Evolutionary conservation across 2,113 vertebrate genomes (phyloP).

Genomic region (Pelvicachromis taeniatus): DNA sequence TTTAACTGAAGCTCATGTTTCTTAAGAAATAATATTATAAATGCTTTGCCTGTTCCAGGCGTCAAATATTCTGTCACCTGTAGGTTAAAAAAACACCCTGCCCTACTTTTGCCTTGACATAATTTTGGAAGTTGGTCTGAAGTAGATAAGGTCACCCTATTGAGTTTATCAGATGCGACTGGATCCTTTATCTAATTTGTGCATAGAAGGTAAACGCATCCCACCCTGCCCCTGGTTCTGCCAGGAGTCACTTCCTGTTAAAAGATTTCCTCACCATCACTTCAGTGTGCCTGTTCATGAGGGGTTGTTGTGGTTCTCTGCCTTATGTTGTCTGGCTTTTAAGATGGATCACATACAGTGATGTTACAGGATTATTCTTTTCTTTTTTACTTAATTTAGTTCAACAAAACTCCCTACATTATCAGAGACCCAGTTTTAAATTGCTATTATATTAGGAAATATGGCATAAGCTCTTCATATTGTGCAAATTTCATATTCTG

Average conservation of each 20-base stretch:
- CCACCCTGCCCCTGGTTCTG: not conserved
- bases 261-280: not conserved
- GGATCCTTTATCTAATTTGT: not conserved
- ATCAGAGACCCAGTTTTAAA: not conserved
- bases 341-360: not conserved
- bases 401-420: not conserved
- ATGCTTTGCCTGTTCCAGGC: not conserved
- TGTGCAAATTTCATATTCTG: not conserved
- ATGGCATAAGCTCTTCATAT: not conserved
- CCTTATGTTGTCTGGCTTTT: not conserved
- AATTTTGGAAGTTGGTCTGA: not conserved
- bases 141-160: not conserved
- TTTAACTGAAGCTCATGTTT: not conserved
- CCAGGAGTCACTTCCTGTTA: not conserved
- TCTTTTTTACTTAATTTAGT: not conserved
- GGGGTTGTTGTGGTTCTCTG: not conserved
- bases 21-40: not conserved
- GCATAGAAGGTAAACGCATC: not conserved
- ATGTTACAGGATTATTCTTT: not conserved
- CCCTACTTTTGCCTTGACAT: not conserved
- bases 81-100: not conserved
- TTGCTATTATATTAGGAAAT: not conserved
- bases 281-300: not conserved
- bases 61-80: not conserved
- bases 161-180: not conserved